Base-by-base conservation (phyloP, 2,888 invertebrate species). In the Cremastinae sp. region DNA sequence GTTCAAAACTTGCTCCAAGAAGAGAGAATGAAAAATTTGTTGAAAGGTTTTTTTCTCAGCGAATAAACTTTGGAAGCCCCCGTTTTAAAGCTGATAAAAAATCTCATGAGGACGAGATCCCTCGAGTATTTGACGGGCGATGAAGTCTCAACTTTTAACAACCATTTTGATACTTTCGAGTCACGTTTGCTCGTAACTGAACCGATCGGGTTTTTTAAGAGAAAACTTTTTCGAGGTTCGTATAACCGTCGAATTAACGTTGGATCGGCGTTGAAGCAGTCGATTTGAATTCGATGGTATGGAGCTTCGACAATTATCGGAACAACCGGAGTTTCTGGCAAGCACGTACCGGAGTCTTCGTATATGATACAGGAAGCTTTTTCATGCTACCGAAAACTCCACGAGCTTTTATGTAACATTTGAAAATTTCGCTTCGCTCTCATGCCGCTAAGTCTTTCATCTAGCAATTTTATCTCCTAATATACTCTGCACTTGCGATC, bases 301-400 rank as follows among this genome's bases (percentile, higher is more conserved):
- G 71, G 71, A 68, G 78, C 78, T 71, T 78, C 82, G 10, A 53
- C 80, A 83, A 84, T 84, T 83, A 80, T 80, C 56, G 65, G 80
- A 78, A 80, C 82, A 84, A 83, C 78, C 81, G 83, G 82, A 81
- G 81, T 81, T n/a, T n/a, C 82, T 83, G 82, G 83, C 78, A 74
- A 80, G 79, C 79, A 79, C 82, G 77, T 56, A 37, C 7, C 55
- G 7, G 14, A 10, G 16, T 43, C 12, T n/a, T 0, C 4, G 14
- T 43, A 28, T 28, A 5, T 28, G 2, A 28, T 28, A 5, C 28
- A 5, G 2, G 28, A n/a, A 28, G 28, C 28, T 28, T 28, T 28
- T 28, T 28, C 5, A 28, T 28, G n/a, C n/a, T n/a, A n/a, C n/a
- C n/a, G n/a, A n/a, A n/a, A n/a, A n/a, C n/a, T n/a, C n/a, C n/a